Evolutionary conservation across 2,888 invertebrate species (phyloP), one percentile per base, ranked within the genome.

Genomic region (Melieria picta): DNA sequence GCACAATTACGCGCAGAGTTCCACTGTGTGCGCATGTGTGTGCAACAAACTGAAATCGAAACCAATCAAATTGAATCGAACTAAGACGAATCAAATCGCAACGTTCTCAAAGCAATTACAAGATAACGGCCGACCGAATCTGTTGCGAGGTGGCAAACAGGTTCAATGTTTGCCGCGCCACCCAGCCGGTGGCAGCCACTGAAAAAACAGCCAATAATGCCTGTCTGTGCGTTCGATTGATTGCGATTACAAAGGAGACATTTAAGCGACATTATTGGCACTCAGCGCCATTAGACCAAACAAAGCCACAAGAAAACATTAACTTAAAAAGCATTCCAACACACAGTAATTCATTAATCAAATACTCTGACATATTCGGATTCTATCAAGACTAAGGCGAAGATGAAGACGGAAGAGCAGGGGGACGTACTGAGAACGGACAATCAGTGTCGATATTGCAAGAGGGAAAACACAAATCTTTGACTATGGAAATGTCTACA

Each of bases 181-280:
- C 45, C 4, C 5, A 60, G 16, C 9, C 11, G 46, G 46, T 43
- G 46, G 46, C 42, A 60, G 13, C 13, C 0, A 45, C 43, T 16
- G 3, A 45, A 43, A 60, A 45, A 60, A 7, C 5, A 45, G 5
- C n/a, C 13, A 62, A 16, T n/a, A 13, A 7, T 16, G 30, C 10
- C 62, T 13, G 30, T 62, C 3, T 47, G 43, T 47, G 16, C 47
- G 9, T 47, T 61, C 46, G 61, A 61, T 61, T 61, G 16, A 47
- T 62, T 47, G 62, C 46, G 16, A 46, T 47, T 10, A 10, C 9
- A 62, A 62, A 62, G 4, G 62, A 13, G 47, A 16, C 47, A 62
- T 62, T 62, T 46, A 30, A 13, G 13, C 46, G 11, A 30, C 16
- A 16, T 10, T 47, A 62, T 47, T 11, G 16, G 3, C 46, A 4